Evolutionary conservation across 1,140 invertebrate genomes (phyloP).

Genomic region (Aphelenchoides fujianensis): DNA sequence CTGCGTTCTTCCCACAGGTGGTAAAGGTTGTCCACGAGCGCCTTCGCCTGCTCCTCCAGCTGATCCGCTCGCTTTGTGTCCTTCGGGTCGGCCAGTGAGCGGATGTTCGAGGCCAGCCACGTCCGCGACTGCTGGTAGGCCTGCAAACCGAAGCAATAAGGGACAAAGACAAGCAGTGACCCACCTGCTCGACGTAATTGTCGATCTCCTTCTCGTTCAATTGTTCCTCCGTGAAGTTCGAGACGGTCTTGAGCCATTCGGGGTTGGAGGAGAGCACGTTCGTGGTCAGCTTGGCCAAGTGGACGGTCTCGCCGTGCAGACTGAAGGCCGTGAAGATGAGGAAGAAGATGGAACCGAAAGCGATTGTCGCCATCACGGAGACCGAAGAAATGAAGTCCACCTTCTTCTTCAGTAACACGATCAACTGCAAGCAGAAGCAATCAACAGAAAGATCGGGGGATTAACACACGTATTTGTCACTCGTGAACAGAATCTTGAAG

Average conservation of each 20-base stretch:
- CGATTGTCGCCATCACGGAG: slow-evolving; percentile 65
- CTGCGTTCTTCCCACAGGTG: slow-evolving; percentile 79
- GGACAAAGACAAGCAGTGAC: neutral
- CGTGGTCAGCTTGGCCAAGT: slow-evolving; percentile 80
- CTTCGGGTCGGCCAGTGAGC: slow-evolving; percentile 75
- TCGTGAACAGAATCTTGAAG: slow-evolving; percentile 67
- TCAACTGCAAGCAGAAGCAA: no score
- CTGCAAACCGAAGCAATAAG: slow-evolving; percentile 34
- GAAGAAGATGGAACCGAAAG: slow-evolving; percentile 64
- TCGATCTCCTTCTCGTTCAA: slow-evolving; percentile 58
- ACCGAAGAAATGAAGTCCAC: slow-evolving; percentile 66
- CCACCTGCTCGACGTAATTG: slow-evolving; percentile 58
- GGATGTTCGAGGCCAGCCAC: slow-evolving; percentile 68
- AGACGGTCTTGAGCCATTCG: slow-evolving; percentile 52
- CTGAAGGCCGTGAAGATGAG: slow-evolving; percentile 65
- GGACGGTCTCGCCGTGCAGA: slow-evolving; percentile 90
- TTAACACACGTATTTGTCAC: slow-evolving; percentile 68
- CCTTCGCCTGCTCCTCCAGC: slow-evolving; percentile 83
- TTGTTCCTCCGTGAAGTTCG: slow-evolving; percentile 59
- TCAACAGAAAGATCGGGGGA: no score
- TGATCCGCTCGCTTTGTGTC: slow-evolving; percentile 77
- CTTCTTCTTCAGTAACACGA: slow-evolving; percentile 63
- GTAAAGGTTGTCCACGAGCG: slow-evolving; percentile 86
- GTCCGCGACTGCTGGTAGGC: slow-evolving; percentile 58
- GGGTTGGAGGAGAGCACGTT: slow-evolving; percentile 71